Evolutionary conservation across 2,888 invertebrate species (phyloP).

Genomic region (Ormyrus nitidulus): DNA sequence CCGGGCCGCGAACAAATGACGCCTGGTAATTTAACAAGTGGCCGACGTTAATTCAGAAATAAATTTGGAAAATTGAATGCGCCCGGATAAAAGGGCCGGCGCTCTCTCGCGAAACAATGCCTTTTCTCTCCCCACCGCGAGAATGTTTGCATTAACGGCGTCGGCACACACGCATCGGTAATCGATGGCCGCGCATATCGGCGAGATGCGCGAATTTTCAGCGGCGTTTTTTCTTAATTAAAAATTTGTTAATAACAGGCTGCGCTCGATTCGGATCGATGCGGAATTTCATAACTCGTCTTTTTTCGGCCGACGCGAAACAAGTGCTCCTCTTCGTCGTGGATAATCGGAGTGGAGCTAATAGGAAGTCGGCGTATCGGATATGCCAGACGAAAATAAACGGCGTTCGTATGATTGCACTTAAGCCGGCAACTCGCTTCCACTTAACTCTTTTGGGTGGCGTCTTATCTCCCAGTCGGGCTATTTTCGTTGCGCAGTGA

Average conservation of each 20-base stretch:
- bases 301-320: neutral
- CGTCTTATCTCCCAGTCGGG: slow-evolving; percentile 18
- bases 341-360: too few relatives aligned
- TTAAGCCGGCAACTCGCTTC: neutral
- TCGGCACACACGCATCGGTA: slow-evolving; percentile 17
- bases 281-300: neutral
- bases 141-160: slow-evolving; percentile 25
- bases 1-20: slow-evolving; percentile 5
- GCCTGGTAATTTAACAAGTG: slow-evolving; percentile 14
- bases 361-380: neutral
- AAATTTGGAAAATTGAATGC: slow-evolving; percentile 26
- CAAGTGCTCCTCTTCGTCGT: too few relatives aligned
- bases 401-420: slow-evolving; percentile 13
- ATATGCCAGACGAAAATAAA: slow-evolving; percentile 42
- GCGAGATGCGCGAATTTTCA: slow-evolving; percentile 37
- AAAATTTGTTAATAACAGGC: slow-evolving; percentile 48
- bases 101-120: slow-evolving; percentile 22
- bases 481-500: slow-evolving; percentile 11
- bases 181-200: slow-evolving; percentile 32
- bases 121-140: neutral
- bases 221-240: slow-evolving; percentile 34
- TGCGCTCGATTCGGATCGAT: neutral
- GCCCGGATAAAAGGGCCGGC: slow-evolving; percentile 3
- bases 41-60: slow-evolving; percentile 16
- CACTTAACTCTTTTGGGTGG: slow-evolving; percentile 21